Percentiles rank a stretch among this genome's conserved stretches.
Evolutionary conservation across 2,113 vertebrate species (phyloP).

Genomic region (Indicator indicator): DNA sequence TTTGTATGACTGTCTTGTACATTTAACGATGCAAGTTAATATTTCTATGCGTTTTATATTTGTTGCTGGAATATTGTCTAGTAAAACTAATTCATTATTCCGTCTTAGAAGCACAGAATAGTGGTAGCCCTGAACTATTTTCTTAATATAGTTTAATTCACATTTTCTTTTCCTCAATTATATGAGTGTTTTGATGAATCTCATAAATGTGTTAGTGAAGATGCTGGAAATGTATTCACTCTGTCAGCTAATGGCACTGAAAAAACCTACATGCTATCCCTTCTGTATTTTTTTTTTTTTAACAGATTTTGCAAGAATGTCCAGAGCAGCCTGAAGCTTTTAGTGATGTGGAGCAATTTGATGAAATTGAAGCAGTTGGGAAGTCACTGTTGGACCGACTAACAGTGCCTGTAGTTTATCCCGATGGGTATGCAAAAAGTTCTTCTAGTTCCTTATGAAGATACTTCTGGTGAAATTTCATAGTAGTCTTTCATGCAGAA

Average conservation of each 20-base stretch:
- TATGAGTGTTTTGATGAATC: not conserved
- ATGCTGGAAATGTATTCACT: not conserved
- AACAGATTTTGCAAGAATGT: conserved; percentile 88
- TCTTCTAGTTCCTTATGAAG: not conserved
- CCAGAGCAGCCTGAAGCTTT: conserved; percentile 81
- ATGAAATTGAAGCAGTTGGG: conserved; percentile 91
- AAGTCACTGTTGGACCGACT: conserved; percentile 94
- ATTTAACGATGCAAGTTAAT: not conserved
- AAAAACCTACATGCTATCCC: not conserved
- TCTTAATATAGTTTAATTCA: not conserved
- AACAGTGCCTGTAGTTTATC: conserved; percentile 93
- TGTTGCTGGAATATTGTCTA: not conserved
- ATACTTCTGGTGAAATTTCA: not conserved
- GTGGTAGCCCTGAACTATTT: not conserved
- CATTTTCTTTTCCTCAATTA: not conserved
- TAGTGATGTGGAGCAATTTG: conserved; percentile 85
- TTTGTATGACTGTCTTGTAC: not conserved
- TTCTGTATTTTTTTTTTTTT: not conserved
- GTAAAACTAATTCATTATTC: not conserved
- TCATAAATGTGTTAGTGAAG: not conserved
- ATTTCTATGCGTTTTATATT: not conserved
- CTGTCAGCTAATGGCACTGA: not conserved
- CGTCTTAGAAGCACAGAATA: not conserved
- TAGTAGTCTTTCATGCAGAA: not conserved
- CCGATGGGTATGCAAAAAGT: conserved; percentile 87